Conservation (phyloP, 1,140 invertebrate genomes). For the Saccostrea glomerata region DNA sequence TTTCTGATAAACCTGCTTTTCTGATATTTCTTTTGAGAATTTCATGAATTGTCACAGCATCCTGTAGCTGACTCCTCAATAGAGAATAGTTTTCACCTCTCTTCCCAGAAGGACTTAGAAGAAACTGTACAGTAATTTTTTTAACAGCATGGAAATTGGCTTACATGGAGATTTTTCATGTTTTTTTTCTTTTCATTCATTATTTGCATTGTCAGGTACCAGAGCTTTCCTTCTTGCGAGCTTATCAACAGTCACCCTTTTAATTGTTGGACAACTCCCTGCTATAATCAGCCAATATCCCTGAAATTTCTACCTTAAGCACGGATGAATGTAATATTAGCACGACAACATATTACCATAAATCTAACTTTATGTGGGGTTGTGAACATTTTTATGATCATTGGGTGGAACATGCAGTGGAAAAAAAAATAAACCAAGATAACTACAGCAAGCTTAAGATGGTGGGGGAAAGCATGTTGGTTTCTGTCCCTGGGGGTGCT, state of each 20-base stretch:
- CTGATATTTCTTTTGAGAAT: no score
- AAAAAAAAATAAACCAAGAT: background rate
- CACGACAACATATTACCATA: background rate
- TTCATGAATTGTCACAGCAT: no score
- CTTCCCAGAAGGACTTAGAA: no score
- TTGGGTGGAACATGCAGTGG: background rate
- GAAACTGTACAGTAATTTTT: no score
- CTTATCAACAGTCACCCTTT: background rate
- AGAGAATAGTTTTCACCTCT: no score
- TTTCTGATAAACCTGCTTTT: background rate
- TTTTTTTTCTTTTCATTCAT: background rate
- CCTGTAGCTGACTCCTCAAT: no score
- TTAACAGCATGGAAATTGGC: no score
- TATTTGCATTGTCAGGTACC: background rate
- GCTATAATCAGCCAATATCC: background rate
- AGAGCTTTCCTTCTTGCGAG: background rate
- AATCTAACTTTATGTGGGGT: conserved; percentile 5
- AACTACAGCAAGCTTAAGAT: background rate
- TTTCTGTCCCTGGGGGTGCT: no score
- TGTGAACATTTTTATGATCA: conserved; percentile 13
- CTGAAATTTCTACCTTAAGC: background rate
- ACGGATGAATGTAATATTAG: background rate
- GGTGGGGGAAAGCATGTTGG: no score
- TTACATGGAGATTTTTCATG: background rate
- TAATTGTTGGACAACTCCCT: background rate